A percentile compares a stretch with the other conserved stretches of the same genome.
phyloP scores from a whole-genome alignment of 2,797 vertebrate species.

The Sparus aurata region DNA sequence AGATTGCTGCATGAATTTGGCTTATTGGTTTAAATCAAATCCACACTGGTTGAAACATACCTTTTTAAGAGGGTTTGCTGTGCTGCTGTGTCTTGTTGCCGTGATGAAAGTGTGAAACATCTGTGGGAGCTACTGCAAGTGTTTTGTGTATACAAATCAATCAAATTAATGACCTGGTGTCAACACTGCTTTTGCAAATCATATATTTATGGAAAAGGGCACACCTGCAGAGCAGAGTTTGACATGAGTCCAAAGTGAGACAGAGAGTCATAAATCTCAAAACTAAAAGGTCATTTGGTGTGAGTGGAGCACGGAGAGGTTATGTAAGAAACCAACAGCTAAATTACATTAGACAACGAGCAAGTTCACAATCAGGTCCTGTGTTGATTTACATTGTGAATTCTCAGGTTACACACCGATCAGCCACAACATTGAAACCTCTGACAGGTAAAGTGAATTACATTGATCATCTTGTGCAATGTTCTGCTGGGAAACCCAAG shows the following conservation, averaged over 20 bases:
- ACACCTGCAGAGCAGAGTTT: not conserved
- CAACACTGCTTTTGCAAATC: constrained; percentile 44
- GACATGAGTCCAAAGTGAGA: not conserved
- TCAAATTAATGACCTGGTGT: not conserved
- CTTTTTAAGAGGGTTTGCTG: constrained; percentile 6
- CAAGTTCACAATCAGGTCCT: not conserved
- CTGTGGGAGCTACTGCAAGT: not conserved
- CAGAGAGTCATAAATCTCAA: not conserved
- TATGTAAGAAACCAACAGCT: not conserved
- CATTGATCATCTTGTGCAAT: no score
- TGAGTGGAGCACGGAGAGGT: not conserved
- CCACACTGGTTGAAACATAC: not conserved
- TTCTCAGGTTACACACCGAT: no score
- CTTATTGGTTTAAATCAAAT: no score
- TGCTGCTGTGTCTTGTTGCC: not conserved
- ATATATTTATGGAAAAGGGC: constrained; percentile 41
- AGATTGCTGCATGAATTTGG: not conserved
- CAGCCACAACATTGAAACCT: no score
- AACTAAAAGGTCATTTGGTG: not conserved
- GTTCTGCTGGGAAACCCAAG: no score
- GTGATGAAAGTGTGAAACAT: not conserved
- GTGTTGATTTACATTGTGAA: not conserved
- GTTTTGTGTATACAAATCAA: not conserved
- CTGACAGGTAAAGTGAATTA: no score
- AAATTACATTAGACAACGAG: not conserved